Conservation (phyloP, 92 coral and sea anemone species). For the Siderastrea siderea region DNA sequence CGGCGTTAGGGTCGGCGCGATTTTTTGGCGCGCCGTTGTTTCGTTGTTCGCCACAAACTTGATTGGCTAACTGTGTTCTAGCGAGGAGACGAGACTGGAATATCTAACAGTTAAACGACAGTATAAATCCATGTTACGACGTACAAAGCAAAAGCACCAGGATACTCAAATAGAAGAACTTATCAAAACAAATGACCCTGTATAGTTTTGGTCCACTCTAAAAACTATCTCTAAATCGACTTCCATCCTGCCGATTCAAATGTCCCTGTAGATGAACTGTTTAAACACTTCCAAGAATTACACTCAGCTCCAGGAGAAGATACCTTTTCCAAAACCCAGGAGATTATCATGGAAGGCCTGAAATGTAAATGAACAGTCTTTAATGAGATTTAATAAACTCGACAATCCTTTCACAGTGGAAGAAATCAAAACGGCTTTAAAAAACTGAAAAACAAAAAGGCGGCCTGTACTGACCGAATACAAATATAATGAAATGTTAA, state of each 20-base stretch:
- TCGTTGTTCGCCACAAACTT: no score
- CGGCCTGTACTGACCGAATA: background rate
- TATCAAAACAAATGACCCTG: background rate
- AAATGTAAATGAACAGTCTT: background rate
- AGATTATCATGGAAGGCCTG: background rate
- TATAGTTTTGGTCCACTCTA: background rate
- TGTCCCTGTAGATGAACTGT: background rate
- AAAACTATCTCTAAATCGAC: no score
- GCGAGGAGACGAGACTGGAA: no score
- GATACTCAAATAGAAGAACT: background rate
- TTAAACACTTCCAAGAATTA: background rate
- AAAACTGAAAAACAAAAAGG: background rate
- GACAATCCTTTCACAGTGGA: background rate
- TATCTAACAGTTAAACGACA: no score
- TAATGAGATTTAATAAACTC: background rate
- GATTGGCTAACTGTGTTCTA: no score
- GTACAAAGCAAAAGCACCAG: background rate
- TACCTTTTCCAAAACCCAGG: no score
- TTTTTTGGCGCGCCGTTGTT: no score
- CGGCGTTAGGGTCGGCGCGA: no score
- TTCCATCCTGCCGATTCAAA: no score
- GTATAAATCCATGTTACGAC: no score
- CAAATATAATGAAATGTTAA: background rate
- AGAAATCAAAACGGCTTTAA: background rate
- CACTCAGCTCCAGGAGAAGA: no score